Evolutionary conservation across 2,888 invertebrate genomes (phyloP).

Genomic region (Megaustenia siamemsis): DNA sequence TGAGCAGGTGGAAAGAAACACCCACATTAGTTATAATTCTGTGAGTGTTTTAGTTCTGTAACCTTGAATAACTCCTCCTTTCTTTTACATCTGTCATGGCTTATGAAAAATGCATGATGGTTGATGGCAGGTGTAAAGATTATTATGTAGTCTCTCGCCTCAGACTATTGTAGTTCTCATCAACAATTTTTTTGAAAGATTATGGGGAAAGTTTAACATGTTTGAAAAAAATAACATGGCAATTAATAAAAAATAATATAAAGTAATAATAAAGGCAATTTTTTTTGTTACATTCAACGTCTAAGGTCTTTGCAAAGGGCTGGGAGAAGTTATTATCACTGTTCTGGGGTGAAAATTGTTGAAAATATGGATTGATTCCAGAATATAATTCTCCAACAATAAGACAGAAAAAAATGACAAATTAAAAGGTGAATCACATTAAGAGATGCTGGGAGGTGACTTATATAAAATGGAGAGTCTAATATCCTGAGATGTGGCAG

Average conservation of each 20-base stretch:
- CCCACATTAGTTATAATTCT: not conserved
- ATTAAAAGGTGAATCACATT: not conserved
- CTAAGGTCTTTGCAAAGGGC: not conserved
- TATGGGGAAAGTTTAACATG: slow-evolving; percentile 43
- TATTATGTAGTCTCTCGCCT: slow-evolving; percentile 29
- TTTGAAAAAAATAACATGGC: slow-evolving; percentile 25
- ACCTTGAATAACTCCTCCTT: not conserved
- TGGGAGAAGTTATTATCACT: not conserved
- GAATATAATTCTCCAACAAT: not conserved
- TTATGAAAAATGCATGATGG: slow-evolving; percentile 26
- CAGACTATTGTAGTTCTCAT: slow-evolving; percentile 45
- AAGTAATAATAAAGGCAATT: slow-evolving; percentile 21
- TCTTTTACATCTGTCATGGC: slow-evolving; percentile 24
- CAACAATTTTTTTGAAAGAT: slow-evolving; percentile 50
- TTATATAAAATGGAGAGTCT: slow-evolving; percentile 18
- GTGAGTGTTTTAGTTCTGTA: not conserved
- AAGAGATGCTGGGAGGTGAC: not conserved
- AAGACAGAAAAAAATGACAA: too few relatives aligned
- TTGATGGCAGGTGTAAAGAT: not conserved
- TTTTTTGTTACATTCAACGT: not conserved
- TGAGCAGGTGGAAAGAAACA: not conserved
- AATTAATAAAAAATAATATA: not conserved
- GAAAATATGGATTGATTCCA: not conserved
- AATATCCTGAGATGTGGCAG: slow-evolving; percentile 33
- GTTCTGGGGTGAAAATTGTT: not conserved